Percentiles rank a stretch among this genome's conserved stretches.
Evolutionary conservation across 2,797 vertebrate species (phyloP).

Genomic region (Adrianichthys oophorus): DNA sequence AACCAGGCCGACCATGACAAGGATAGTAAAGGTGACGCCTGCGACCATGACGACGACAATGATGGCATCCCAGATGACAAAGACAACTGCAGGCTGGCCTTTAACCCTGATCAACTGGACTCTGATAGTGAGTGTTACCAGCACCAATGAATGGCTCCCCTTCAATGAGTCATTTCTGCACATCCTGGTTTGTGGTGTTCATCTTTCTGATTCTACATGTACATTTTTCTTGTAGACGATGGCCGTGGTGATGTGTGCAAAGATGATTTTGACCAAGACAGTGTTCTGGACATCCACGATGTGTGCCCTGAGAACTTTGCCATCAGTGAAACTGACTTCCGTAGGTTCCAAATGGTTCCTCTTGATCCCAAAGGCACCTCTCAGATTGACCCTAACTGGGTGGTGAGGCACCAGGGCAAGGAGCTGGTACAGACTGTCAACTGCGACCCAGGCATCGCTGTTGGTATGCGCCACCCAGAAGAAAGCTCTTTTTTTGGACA

Average conservation of each 20-base stretch:
- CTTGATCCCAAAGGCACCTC: conserved; percentile 97
- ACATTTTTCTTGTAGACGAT: conserved; percentile 78
- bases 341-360: conserved; percentile 98
- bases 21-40: conserved; percentile 97
- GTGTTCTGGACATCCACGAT: conserved; percentile 88
- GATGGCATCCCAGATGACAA: conserved; percentile 95
- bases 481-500: not conserved
- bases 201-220: not conserved
- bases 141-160: not conserved
- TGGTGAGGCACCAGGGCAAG: conserved; percentile 97
- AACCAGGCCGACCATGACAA: conserved; percentile 99
- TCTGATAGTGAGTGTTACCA: conserved; percentile 84
- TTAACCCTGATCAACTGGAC: conserved; percentile 93
- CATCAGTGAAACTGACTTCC: conserved; percentile 97
- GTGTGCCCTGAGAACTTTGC: conserved; percentile 96
- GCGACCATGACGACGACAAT: conserved; percentile 97
- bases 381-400: conserved; percentile 99
- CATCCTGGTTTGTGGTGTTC: not conserved
- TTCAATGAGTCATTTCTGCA: not conserved
- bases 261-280: conserved; percentile 96
- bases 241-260: conserved; percentile 96
- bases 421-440: conserved; percentile 99
- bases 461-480: conserved; percentile 79
- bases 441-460: conserved; percentile 97
- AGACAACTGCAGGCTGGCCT: conserved; percentile 93